These are phyloP conservation scores for Tursiops truncatus DNA, from an alignment of 2,113 vertebrate genomes.

Conservation along the genomic window DNA sequence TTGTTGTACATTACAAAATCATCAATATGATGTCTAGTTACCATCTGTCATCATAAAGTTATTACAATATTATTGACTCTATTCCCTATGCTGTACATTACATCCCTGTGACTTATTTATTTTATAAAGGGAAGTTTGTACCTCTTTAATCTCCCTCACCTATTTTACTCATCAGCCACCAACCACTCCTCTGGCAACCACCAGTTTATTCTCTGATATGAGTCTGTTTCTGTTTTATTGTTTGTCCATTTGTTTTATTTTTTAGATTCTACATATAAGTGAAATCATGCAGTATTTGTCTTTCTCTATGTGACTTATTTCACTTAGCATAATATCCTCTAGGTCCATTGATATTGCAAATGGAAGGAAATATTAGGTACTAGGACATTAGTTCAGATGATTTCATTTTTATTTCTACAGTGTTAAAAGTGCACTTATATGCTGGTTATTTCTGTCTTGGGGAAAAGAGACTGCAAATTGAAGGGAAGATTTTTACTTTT, in stretches of 20 bases:
- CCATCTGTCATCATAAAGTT: background rate
- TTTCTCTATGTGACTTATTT: background rate
- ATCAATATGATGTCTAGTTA: background rate
- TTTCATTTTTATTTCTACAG: constrained; percentile 89
- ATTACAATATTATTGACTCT: background rate
- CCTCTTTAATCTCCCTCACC: background rate
- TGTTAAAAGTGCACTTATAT: constrained; percentile 99
- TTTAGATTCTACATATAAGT: background rate
- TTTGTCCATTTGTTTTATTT: background rate
- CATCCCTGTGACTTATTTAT: background rate
- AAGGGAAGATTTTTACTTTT: constrained; percentile 86
- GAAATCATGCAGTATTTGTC: background rate
- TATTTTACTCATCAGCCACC: background rate
- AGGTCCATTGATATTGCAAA: background rate
- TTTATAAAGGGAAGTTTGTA: background rate
- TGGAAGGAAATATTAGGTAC: constrained; percentile 78
- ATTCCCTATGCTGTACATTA: background rate
- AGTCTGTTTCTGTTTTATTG: background rate
- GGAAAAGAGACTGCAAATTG: constrained; percentile 83
- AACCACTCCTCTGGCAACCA: background rate
- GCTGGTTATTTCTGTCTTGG: constrained; percentile 86
- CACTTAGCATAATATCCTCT: background rate
- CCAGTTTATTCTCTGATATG: background rate
- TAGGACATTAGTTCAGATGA: constrained; percentile 84
- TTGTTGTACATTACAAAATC: background rate